A percentile compares a stretch with the other conserved stretches of the same genome.
Conservation (phyloP, 1,140 invertebrate species). For the Apocrypta bakeri region DNA sequence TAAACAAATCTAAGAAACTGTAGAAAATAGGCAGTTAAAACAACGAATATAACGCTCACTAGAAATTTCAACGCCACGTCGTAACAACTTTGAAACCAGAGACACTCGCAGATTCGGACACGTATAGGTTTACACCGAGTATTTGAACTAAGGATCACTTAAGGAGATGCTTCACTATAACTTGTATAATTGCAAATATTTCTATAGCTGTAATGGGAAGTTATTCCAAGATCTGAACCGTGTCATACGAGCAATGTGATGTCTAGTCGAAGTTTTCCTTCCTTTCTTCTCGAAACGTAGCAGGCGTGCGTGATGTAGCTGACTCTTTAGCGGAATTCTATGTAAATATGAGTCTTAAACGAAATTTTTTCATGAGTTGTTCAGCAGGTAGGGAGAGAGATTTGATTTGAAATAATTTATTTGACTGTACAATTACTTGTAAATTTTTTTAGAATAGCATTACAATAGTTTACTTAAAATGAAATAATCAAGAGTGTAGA, state of each 20-base stretch:
- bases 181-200: conserved; percentile 50
- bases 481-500: too few species aligned
- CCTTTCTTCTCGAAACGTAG: not conserved
- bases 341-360: not conserved
- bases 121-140: not conserved
- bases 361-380: too few species aligned
- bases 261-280: not conserved
- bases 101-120: too few species aligned
- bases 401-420: too few species aligned
- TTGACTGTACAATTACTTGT: too few species aligned
- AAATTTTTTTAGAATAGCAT: too few species aligned
- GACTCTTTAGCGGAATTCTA: not conserved
- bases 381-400: too few species aligned
- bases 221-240: conserved; percentile 31
- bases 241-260: not conserved
- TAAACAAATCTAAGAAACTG: too few species aligned
- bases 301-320: not conserved
- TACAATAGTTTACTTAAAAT: too few species aligned
- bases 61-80: not conserved
- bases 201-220: conserved; percentile 29
- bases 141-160: not conserved
- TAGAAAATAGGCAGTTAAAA: not conserved
- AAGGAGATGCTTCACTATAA: conserved; percentile 8
- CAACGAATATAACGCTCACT: not conserved
- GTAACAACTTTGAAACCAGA: not conserved